Base-by-base conservation (phyloP, 2,113 vertebrate species). In the Sylvietta virens region DNA sequence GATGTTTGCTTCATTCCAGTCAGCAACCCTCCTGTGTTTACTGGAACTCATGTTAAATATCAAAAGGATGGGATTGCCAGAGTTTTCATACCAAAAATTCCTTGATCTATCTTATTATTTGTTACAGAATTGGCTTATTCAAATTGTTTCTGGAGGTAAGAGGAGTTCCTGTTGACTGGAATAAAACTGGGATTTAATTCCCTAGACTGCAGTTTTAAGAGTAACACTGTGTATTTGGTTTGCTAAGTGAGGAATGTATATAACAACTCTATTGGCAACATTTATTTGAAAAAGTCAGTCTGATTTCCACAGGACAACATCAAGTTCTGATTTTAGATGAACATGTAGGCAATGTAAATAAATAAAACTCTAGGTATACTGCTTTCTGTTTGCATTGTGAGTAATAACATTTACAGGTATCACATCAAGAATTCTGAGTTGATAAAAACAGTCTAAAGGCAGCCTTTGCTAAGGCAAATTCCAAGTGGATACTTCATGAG, bases 21-120 rank as follows among this genome's bases (percentile, higher is more conserved):
- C 85, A 94, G 92, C 87, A 95, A 40, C 90, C 90, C 93, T 95
- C 88, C 87, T 83, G 71, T 62, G 85, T 93, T 95, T 86, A 81
- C 79, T 97, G 90, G 90, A 95, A 88, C 64, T 92, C 70, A 69
- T 71, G 77, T 47, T 91, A 82, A 93, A 83, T 70, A 80, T 81
- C 76, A 93, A 80, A 94, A 88, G 88, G 95, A 86, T 66, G 48
- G 85, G 37, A 64, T 57, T 83, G 58, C 58, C 50, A 54, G 74
- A 17, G 51, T 82, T 88, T 54, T 85, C 87, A 81, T 90, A 90
- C 71, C 81, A 92, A 82, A 72, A 50, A 16, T 93, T 93, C 90
- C 35, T 78, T 93, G 87, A 74, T 57, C 50, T 93, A 30, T 69
- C 81, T 90, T 93, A 53, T 69, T 91, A 50, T 53, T 89, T 86